Evolutionary conservation across 1,140 invertebrate species (phyloP).

Genomic region (Tetragnatha versicolor): DNA sequence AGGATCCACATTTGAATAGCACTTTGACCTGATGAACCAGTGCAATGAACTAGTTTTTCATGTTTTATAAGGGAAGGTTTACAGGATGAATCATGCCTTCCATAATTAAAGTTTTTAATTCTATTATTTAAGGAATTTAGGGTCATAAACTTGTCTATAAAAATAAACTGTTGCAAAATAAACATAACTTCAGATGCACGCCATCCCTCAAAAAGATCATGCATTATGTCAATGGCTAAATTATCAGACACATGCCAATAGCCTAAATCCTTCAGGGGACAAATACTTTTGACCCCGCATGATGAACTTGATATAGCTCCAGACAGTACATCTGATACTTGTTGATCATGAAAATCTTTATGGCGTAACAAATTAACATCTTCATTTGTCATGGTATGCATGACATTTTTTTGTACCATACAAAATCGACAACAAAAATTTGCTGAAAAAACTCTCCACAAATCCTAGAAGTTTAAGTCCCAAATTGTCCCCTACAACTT

Average conservation of each 20-base stretch:
- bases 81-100: not conserved
- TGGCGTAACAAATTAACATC: not conserved
- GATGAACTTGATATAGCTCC: not conserved
- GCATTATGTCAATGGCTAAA: not conserved
- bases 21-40: constrained; percentile 8
- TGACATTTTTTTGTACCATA: not conserved
- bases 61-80: not conserved
- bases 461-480: constrained; percentile 20
- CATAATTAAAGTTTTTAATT: constrained; percentile 6
- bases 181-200: not conserved
- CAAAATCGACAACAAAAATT: constrained; percentile 16
- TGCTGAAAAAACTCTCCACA: not conserved
- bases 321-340: not conserved
- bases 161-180: constrained; percentile 8
- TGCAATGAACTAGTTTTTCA: not conserved
- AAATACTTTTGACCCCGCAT: not conserved
- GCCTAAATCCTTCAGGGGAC: constrained; percentile 13
- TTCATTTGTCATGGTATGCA: constrained; percentile 12
- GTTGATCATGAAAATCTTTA: constrained; percentile 5
- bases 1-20: constrained; percentile 16
- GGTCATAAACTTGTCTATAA: not conserved
- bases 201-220: constrained; percentile 17
- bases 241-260: constrained; percentile 1
- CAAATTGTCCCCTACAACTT: constrained; percentile 16
- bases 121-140: constrained; percentile 7